Evolutionary conservation across 2,113 vertebrate species (phyloP).

Genomic region (Nesogale talazaci): DNA sequence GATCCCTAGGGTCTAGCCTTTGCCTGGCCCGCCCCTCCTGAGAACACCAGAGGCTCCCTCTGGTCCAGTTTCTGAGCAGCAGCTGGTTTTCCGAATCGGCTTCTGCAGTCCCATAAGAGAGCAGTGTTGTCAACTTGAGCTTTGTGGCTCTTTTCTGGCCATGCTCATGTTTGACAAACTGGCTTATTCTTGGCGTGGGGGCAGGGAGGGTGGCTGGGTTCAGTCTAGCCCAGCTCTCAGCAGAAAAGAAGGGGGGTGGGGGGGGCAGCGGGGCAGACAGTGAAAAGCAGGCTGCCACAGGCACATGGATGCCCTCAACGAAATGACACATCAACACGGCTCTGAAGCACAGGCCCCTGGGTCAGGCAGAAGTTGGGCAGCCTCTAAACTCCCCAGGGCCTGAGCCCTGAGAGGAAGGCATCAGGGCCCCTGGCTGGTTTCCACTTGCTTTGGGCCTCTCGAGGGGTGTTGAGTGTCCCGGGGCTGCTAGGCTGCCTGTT

Average conservation of each 20-base stretch:
- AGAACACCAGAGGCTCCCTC: constrained; percentile 27
- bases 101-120: constrained; percentile 56
- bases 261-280: not conserved
- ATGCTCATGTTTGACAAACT: constrained; percentile 40
- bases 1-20: not conserved
- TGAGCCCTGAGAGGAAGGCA: not conserved
- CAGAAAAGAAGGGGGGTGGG: constrained; percentile 71
- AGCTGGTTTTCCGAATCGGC: constrained; percentile 62
- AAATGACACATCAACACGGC: not conserved
- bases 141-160: constrained; percentile 19
- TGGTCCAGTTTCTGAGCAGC: constrained; percentile 9
- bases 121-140: constrained; percentile 30
- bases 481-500: constrained; percentile 52
- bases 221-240: constrained; percentile 29
- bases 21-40: not conserved
- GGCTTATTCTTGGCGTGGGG: constrained; percentile 33
- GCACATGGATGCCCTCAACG: not conserved
- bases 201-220: not conserved
- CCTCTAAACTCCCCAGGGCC: constrained; percentile 49
- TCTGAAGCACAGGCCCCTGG: not conserved
- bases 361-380: constrained; percentile 46
- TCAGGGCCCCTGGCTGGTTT: constrained; percentile 17
- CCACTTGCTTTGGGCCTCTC: constrained; percentile 26
- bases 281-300: constrained; percentile 1
- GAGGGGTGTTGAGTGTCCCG: constrained; percentile 50